A percentile compares a stretch with the other conserved stretches of the same genome.
Evolutionary conservation across 2,797 vertebrate species (phyloP).

Genomic region (Anguilla anguilla): DNA sequence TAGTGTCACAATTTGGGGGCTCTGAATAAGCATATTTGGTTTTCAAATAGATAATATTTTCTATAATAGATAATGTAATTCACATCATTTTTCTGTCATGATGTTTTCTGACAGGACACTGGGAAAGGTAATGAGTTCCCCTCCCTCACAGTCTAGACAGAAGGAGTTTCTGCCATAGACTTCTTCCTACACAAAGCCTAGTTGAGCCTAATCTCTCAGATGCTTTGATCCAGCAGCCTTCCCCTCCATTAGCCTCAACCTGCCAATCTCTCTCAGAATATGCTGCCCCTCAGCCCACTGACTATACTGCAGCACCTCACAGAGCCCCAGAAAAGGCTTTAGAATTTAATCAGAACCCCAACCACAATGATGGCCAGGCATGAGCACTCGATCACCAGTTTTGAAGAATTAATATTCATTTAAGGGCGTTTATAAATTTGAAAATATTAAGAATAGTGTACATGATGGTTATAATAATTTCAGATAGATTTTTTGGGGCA

Average conservation of each 20-base stretch:
- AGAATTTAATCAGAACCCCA: not conserved
- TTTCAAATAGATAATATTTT: not conserved
- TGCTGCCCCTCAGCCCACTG: constrained; percentile 25
- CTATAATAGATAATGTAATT: constrained; percentile 16
- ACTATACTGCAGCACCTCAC: constrained; percentile 11
- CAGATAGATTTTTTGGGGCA: not conserved
- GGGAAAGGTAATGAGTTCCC: not conserved
- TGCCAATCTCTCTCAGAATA: constrained; percentile 56
- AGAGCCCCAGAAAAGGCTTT: constrained; percentile 30
- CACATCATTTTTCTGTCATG: constrained; percentile 49
- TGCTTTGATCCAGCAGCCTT: constrained; percentile 50
- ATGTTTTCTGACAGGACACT: constrained; percentile 43
- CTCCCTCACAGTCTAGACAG: constrained; percentile 48
- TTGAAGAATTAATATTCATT: not conserved
- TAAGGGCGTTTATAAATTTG: not conserved
- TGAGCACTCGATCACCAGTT: not conserved
- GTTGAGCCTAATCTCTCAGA: constrained; percentile 46
- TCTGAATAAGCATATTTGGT: not conserved
- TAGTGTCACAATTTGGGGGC: not conserved
- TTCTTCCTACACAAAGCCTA: constrained; percentile 50
- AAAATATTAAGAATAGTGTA: not conserved
- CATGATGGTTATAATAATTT: not conserved
- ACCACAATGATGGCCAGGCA: not conserved
- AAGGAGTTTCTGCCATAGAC: constrained; percentile 49
- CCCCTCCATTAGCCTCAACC: constrained; percentile 45